Evolutionary conservation across 30 jellyfish, hydroid and myxozoan genomes (phyloP).

Genomic region (Turritopsis dohrnii): DNA sequence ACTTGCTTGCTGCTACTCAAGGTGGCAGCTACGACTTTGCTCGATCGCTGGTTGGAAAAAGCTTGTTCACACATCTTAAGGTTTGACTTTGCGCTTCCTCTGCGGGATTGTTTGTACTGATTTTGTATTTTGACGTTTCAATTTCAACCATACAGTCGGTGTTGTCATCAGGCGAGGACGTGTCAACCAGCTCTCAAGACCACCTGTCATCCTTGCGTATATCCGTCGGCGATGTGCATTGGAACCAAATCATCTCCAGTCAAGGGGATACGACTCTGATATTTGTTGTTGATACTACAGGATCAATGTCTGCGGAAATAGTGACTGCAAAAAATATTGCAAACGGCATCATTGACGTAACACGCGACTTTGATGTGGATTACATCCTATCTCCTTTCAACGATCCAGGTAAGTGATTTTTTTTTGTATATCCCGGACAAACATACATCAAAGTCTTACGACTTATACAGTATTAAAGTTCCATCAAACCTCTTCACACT

Average conservation of each 20-base stretch:
- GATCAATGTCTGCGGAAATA: constrained; percentile 78
- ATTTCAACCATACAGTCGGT: not conserved
- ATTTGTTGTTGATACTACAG: constrained; percentile 81
- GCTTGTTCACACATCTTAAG: constrained; percentile 55
- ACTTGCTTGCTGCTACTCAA: constrained; percentile 59
- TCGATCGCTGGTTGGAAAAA: constrained; percentile 57
- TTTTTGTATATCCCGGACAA: not conserved
- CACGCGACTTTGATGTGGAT: constrained; percentile 58
- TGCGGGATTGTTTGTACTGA: too few species aligned
- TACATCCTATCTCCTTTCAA: constrained; percentile 70
- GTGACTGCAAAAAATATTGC: constrained; percentile 77
- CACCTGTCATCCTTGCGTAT: not conserved
- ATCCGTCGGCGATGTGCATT: constrained; percentile 43
- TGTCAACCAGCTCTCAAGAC: not conserved
- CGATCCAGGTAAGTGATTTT: constrained; percentile 62
- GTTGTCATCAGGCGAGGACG: not conserved
- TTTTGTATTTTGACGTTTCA: not conserved
- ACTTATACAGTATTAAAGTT: not conserved
- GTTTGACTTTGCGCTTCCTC: too few species aligned
- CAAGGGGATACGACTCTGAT: constrained; percentile 68
- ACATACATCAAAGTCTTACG: not conserved
- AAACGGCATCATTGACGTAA: constrained; percentile 59
- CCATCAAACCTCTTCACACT: too few species aligned
- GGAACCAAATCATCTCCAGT: constrained; percentile 58
- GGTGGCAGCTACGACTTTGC: constrained; percentile 92